Evolutionary conservation across 1,140 invertebrate species (phyloP).

Genomic region (Orchestia grillus): DNA sequence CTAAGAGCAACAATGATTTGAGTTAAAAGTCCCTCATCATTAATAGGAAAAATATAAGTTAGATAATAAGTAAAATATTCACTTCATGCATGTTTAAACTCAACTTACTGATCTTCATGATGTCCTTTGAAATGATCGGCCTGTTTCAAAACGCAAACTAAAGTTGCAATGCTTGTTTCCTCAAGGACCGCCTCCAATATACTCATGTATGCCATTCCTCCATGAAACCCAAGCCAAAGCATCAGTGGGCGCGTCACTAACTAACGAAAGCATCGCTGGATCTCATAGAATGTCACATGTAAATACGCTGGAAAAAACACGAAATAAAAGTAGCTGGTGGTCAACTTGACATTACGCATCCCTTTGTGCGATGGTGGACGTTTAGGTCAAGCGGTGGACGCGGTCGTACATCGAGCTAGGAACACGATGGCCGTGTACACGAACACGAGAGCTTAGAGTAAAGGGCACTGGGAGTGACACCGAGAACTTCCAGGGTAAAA

Average conservation of each 20-base stretch:
- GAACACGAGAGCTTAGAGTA: too few relatives aligned
- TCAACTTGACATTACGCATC: background rate
- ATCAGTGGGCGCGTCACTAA: background rate
- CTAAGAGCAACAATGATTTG: too few relatives aligned
- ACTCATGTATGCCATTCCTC: background rate
- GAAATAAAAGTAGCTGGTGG: background rate
- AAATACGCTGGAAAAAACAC: background rate
- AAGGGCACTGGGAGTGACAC: too few relatives aligned
- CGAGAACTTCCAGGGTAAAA: background rate
- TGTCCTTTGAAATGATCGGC: background rate
- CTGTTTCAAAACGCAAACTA: background rate
- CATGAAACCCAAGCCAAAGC: background rate
- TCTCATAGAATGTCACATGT: background rate
- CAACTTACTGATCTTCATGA: background rate
- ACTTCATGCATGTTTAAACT: background rate
- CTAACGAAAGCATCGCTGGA: background rate
- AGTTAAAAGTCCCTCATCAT: too few relatives aligned
- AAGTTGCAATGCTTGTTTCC: background rate
- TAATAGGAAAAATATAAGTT: background rate
- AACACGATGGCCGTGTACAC: too few relatives aligned
- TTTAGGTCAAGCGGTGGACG: background rate
- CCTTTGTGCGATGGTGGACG: background rate
- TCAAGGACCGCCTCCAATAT: background rate
- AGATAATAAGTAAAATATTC: background rate
- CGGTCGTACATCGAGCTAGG: too few relatives aligned